Evolutionary conservation across 2,888 invertebrate genomes (phyloP), one percentile per base, ranked within the genome.

Genomic region (Thereva unica): DNA sequence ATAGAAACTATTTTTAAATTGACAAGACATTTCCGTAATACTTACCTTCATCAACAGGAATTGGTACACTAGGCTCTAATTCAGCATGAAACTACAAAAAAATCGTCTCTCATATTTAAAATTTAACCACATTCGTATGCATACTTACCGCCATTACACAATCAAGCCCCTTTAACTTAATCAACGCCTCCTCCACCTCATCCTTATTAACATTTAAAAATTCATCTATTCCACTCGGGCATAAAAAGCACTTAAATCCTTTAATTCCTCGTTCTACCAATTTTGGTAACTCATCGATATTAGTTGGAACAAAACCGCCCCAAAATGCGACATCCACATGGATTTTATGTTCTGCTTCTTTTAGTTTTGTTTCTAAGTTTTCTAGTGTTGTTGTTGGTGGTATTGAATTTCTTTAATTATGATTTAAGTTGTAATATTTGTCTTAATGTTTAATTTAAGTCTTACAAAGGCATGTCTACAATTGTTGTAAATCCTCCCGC

Each of bases 171-270:
- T 85, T 80, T 4, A 89, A 78, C 66, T 83, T 83, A 35, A 78
- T 73, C 66, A 88, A 81, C 5, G 87, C 86, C 65, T 80, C 78
- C 70, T 84, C 82, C 38, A 88, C 80, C 69, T 87, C 84, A 42
- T 81, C 74, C 56, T 78, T 75, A 7, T 77, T 80, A 0, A 88
- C 87, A 71, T 84, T 82, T 0, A 85, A 85, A 74, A 89, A 89
- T 75, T 88, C 88, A 4, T 86, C 85, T 0, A 87, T 85, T 7
- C 88, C 88, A 71, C 87, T 87, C 4, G 87, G 85, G 72, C 86
- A 85, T 4, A 89, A 78, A 73, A 88, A 89, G 74, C 88, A 88
- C 78, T 89, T 89, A 75, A 89, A 89, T 1, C 88, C 89, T 8
- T 87, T 85, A 2, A 88, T 87, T 3, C 89, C 88, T 50, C 84